Conservation (phyloP, 2,113 vertebrate species). For the Phasianus colchicus region DNA sequence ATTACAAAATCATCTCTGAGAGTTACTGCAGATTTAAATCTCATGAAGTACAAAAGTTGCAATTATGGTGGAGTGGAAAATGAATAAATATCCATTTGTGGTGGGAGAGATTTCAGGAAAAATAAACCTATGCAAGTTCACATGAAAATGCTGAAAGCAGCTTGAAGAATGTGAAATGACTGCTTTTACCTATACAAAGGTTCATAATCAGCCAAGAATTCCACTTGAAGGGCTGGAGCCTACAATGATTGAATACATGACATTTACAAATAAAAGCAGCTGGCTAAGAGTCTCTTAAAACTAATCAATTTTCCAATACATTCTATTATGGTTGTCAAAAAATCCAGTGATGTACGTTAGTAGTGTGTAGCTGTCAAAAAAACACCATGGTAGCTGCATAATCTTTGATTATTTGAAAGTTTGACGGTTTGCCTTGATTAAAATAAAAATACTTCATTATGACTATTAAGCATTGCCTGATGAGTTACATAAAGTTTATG, state of each 20-base stretch:
- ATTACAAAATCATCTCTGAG: slow-evolving; percentile 34
- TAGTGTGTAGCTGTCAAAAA: slow-evolving; percentile 41
- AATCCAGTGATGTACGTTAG: slow-evolving; percentile 70
- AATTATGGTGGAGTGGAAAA: slow-evolving; percentile 43
- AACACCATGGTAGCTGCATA: neutral
- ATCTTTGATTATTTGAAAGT: slow-evolving; percentile 54
- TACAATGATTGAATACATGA: slow-evolving; percentile 48
- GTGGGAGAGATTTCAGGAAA: slow-evolving; percentile 43
- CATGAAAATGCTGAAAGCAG: slow-evolving; percentile 37
- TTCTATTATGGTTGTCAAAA: slow-evolving; percentile 75
- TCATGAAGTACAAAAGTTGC: slow-evolving; percentile 56
- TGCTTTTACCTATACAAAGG: slow-evolving; percentile 53
- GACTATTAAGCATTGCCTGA: slow-evolving; percentile 45
- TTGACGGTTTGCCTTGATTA: slow-evolving; percentile 47
- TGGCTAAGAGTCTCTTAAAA: slow-evolving; percentile 69
- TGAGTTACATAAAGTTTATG: slow-evolving; percentile 75
- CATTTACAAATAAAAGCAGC: slow-evolving; percentile 80
- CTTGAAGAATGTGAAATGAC: slow-evolving; percentile 47
- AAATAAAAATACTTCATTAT: slow-evolving; percentile 56
- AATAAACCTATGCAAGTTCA: slow-evolving; percentile 4
- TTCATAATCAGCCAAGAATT: slow-evolving; percentile 50
- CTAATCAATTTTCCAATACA: slow-evolving; percentile 77
- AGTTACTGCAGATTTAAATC: slow-evolving; percentile 50
- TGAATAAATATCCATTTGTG: slow-evolving; percentile 47
- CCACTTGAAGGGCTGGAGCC: slow-evolving; percentile 42